Conservation (phyloP, 2,113 vertebrate species). For the Halichoeres trimaculatus region DNA sequence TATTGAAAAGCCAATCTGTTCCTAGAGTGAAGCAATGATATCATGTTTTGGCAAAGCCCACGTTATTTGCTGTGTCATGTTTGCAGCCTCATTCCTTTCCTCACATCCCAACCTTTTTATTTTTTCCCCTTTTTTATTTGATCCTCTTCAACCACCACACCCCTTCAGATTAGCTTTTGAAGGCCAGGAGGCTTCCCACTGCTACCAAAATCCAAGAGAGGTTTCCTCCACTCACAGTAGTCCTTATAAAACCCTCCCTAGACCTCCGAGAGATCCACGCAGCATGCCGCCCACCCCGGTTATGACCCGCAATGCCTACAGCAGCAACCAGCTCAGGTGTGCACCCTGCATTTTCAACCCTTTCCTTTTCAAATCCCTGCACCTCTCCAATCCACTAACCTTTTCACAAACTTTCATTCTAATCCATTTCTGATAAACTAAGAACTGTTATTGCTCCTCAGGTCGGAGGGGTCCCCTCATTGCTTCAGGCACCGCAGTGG, state of each 20-base stretch:
- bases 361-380: not conserved
- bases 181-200: conserved; percentile 63
- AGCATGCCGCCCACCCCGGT: conserved; percentile 92
- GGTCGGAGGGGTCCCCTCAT: conserved; percentile 86
- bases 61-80: conserved; percentile 47
- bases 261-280: conserved; percentile 85
- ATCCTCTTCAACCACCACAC: conserved; percentile 28
- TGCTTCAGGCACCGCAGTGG: conserved; percentile 92
- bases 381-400: conserved; percentile 2
- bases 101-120: conserved; percentile 4
- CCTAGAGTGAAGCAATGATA: conserved; percentile 15
- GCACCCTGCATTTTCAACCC: conserved; percentile 31
- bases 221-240: conserved; percentile 90
- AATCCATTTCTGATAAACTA: not conserved
- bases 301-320: conserved; percentile 94
- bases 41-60: conserved; percentile 5
- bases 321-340: conserved; percentile 95
- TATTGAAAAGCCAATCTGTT: not conserved
- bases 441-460: conserved; percentile 58
- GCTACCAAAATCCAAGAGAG: conserved; percentile 80
- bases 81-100: conserved; percentile 53
- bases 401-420: not conserved
- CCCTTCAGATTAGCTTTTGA: conserved; percentile 68
- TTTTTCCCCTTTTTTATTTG: conserved; percentile 14
- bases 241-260: conserved; percentile 89